Base-by-base conservation (phyloP, 2,797 vertebrate genomes). In the Xiphophorus birchmanni region DNA sequence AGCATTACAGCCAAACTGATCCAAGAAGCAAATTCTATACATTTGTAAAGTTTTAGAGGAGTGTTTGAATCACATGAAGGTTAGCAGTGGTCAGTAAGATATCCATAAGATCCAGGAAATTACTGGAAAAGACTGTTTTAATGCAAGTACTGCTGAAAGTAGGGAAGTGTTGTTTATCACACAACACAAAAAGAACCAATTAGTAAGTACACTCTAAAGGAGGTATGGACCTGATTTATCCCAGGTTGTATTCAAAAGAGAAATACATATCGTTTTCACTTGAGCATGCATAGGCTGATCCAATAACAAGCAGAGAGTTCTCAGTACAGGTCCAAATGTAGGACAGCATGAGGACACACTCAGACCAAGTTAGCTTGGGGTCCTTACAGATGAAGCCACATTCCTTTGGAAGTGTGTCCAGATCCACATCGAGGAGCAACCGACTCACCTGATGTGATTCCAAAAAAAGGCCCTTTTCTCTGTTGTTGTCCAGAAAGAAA, bases 381-480 rank as follows among this genome's bases (percentile, higher is more conserved):
- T 15, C 71, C 4, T 42, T 13, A 60, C 2, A 40, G 11, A 74
- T 35, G 47, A 26, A 58, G 35, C 45, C 13, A 35, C 47, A 73
- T 54, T 67, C 18, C 29, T 50, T 60, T 23, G 26, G 15, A 48
- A 42, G 67, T 63, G 54, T 45, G 37, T 74, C 56, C 71, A 52
- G 71, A 52, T 37, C 54, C 71, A 77, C 42, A 40, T 9, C 15
- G 23, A 52, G 29, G 44, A 54, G 47, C 21, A 54, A 63, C 80
- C 56, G 15, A 82, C 80, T 82, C 80, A 82, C 80, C 80, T 82
- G 54, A 74, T 21, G n/a, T 52, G 71, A 47, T 69, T 77, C 58
- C 80, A 78, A 52, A 77, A 48, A 29, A 73, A 52, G 21, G 35
- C 48, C 45, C 21, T 67, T 75, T 32, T 18, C 44, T 77, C 75